Conservation (phyloP, 2,113 vertebrate genomes). For the Heterochromis multidens region DNA sequence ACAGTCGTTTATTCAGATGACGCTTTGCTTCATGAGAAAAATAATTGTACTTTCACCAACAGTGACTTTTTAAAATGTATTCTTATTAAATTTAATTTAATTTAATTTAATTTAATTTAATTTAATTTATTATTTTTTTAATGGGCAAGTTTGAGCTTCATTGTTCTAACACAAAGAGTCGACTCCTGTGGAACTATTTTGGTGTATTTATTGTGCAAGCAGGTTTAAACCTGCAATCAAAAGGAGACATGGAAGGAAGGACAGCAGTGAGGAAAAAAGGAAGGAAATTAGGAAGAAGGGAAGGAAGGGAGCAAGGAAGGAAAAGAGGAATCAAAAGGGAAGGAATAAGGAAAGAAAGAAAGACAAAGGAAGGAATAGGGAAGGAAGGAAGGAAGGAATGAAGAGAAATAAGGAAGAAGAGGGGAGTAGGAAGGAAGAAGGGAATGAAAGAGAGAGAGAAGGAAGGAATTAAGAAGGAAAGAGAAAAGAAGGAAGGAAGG, state of each 20-base stretch:
- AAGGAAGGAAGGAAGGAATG: neutral
- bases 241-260: neutral
- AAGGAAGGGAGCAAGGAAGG: neutral
- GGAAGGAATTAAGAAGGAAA: neutral
- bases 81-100: no score
- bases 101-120: neutral
- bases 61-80: no score
- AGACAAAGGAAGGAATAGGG: neutral
- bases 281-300: neutral
- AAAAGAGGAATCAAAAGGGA: neutral
- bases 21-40: neutral
- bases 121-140: neutral
- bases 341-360: neutral
- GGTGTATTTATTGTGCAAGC: no score
- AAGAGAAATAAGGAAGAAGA: no score
- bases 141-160: neutral
- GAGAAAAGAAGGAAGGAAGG: neutral
- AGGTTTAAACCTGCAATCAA: neutral
- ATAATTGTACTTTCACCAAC: neutral
- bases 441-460: neutral
- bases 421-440: neutral
- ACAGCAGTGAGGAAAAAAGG: no score
- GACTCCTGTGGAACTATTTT: neutral
- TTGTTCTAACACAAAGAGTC: neutral
- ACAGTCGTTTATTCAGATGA: neutral